Evolutionary conservation across 2,888 invertebrate species (phyloP), one percentile per base, ranked within the genome.

Genomic region (Aethes cnicana): DNA sequence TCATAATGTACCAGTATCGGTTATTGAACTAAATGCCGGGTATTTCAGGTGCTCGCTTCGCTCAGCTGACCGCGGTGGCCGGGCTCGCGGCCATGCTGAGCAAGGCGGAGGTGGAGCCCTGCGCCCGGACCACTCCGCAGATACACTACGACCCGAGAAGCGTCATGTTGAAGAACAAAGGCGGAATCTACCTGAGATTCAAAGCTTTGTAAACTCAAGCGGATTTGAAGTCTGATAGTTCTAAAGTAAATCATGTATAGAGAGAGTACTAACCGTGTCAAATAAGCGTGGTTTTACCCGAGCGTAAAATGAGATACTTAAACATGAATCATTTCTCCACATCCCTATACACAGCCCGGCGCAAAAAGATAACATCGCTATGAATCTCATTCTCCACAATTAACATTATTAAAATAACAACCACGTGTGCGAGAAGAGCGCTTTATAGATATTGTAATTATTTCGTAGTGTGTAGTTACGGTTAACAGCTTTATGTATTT

Each of bases 81-180:
- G 87, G 78, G 1, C 59, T 89, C 44, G 76, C 84, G 0, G 64
- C 73, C 0, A 72, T 84, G 39, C 74, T 89, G 43, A 74, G 72
- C 54, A 68, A 64, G 1, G 81, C 79, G 57, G 30, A 54, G 6
- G 76, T 89, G 50, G 84, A 84, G 57, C 85, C 88, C 1, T 85
- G 88, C 61, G 62, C 74, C 1, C 72, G 65, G 21, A 89, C 89
- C 6, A 82, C 87, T 4, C 61, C 84, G 1, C 62, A 54, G 3
- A 85, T 89, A 50, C 65, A 80, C 18, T 89, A 87, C 61, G 89
- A 89, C 47, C 72, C 89, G 1, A 68, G 89, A 43, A 89, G 89
- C 54, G 84, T 89, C 14, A 82, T 89, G 81, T 72, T 89, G 8
- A 89, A 88, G 65, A 89, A 88, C 62, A 84, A 82, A 65, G 89